These are phyloP conservation scores for Balaeniceps rex DNA, from an alignment of 2,113 vertebrate genomes.

Conservation along the genomic window DNA sequence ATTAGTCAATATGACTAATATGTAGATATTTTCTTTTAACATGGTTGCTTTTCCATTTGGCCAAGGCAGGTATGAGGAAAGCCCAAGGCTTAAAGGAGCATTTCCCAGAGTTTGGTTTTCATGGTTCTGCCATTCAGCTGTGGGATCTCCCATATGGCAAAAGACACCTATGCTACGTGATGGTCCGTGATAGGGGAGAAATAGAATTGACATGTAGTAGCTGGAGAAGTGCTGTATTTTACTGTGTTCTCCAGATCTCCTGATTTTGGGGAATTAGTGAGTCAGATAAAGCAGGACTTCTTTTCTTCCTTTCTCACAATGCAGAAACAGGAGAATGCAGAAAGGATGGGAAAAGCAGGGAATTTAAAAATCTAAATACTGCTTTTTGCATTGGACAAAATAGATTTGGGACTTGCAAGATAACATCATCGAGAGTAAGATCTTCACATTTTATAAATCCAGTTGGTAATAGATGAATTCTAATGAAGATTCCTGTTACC, in stretches of 20 bases:
- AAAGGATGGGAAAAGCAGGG: not conserved
- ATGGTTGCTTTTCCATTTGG: not conserved
- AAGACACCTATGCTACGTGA: rapidly evolving
- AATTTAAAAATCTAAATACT: not conserved
- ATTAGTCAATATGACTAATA: not conserved
- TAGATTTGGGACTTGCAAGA: not conserved
- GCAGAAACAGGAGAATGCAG: not conserved
- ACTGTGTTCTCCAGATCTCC: not conserved
- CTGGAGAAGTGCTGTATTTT: not conserved
- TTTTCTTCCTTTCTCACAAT: not conserved
- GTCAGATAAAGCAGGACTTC: not conserved
- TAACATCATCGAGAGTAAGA: not conserved
- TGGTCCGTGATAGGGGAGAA: not conserved
- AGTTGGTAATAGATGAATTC: not conserved
- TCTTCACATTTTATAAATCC: not conserved
- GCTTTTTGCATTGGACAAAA: not conserved
- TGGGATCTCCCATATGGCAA: not conserved
- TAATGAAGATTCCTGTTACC: not conserved
- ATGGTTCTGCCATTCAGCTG: not conserved
- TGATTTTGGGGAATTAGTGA: not conserved
- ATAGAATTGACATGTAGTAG: not conserved
- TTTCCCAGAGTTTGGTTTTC: not conserved
- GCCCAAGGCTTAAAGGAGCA: not conserved
- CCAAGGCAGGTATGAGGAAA: not conserved
- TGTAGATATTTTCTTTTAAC: not conserved